Base-by-base conservation (phyloP, 2,797 vertebrate species). In the Hoplostethus atlanticus region DNA sequence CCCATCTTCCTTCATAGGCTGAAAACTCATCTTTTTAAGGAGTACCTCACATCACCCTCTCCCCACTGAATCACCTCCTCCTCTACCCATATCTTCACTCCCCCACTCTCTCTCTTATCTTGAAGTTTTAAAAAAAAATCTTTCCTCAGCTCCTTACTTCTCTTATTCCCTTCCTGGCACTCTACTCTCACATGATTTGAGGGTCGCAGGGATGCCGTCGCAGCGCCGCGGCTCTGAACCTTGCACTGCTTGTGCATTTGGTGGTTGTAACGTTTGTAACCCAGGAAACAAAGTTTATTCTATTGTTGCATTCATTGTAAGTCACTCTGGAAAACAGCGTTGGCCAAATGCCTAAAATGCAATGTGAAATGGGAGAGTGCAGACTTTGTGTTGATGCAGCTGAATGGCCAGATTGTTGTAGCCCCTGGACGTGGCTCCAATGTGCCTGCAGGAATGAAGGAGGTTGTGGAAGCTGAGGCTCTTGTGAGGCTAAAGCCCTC, bases 1-100 rank as follows among this genome's bases (percentile, higher is more conserved):
- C 73, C 71, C 48, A 76, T 84, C 79, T 74, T 71, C 72, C 46
- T 62, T 81, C 71, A 84, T 30, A 44, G 57, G 59, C 50, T 68
- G 54, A 68, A 59, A 73, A 64, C 38, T 68, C 30, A 65, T 76
- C 60, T 70, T 70, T 76, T 62, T 53, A 65, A 74, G 62, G 77
- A 79, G 55, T 51, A 50, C 56, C 72, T 76, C 67, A 80, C 71
- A 72, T 72, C 57, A 63, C n/a, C 31, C 68, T 64, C 65, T 63
- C 66, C 30, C 13, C 47, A 62, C 74, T 77, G 55, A 81, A 80
- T 73, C 65, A 60, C 46, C 53, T 52, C 12, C 25, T 64, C 36
- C 55, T 47, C 58, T 63, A 51, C 46, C 47, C 7, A 73, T 25
- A 60, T 42, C 57, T 53, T 38, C 8, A 1, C 36, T 72, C 56